Base-by-base conservation (phyloP, 2,888 invertebrate genomes). In the Pediacus dermestoides region DNA sequence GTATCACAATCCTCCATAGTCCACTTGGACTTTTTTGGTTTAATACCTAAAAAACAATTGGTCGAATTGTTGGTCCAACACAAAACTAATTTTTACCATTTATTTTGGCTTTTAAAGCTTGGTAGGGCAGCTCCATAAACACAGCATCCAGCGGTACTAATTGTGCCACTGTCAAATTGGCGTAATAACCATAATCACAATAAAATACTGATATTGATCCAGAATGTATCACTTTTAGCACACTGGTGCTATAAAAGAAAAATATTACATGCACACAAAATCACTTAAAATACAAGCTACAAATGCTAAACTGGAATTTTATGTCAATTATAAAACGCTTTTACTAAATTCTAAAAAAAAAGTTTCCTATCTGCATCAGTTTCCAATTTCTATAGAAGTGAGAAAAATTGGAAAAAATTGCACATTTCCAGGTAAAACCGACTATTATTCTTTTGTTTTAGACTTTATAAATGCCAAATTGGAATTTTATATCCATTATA, bases 1-100 rank as follows among this genome's bases (percentile, higher is more conserved):
- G 78, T 70, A 34, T 83, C 68, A 55, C 85, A 85, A 65, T 87
- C 86, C 52, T 83, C 81, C 49, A 82, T 77, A 0, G 78, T 74
- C 85, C 85, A 86, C 66, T 85, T 73, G 12, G 64, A 64, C 41
- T 71, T 65, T 13, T 59, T 67, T 25, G 78, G 73, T 46, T 69
- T 66, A 37, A 80, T 71, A 37, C 74, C 79, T 78, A 40, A 2
- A 53, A 56, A 48, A 34, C 13, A 9, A 45, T 44, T 28, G 31
- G 6, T 15, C 13, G 23, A 25, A 38, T n/a, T 2, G n/a, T n/a
- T n/a, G n/a, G n/a, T n/a, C n/a, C n/a, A 46, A 43, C 11, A 13
- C 11, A 15, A 14, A 10, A 34, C 28, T 4, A 31, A 30, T 33
- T 23, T 6, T 63, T 62, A 81, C 82, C 82, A 52, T 72, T 63